Percentiles rank a stretch among this genome's conserved stretches.
phyloP scores from a whole-genome alignment of 2,888 invertebrate genomes.

The Xanthia togata region DNA sequence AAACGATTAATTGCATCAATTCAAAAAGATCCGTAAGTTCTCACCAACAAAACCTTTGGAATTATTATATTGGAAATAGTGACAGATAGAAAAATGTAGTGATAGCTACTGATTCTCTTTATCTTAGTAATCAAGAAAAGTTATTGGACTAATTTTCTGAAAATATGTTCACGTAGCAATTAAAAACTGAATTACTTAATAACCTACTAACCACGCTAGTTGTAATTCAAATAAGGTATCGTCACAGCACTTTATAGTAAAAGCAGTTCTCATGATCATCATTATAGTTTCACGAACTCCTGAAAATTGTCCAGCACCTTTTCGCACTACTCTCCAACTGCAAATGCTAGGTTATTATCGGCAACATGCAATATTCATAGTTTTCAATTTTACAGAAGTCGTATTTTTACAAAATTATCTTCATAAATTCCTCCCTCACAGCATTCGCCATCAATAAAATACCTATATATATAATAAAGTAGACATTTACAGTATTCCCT shows the following conservation, averaged over 20 bases:
- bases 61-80: not conserved
- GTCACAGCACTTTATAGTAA: not conserved
- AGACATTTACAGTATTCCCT: constrained; percentile 58
- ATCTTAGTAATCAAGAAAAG: not conserved
- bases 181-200: not conserved
- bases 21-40: too few relatives aligned
- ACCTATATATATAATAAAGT: constrained; percentile 37
- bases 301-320: not conserved
- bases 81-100: not conserved
- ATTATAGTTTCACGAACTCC: not conserved
- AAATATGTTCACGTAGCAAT: not conserved
- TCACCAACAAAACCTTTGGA: too few relatives aligned
- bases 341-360: not conserved
- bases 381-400: not conserved
- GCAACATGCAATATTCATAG: not conserved
- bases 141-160: not conserved
- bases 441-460: constrained; percentile 49
- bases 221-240: not conserved
- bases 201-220: not conserved
- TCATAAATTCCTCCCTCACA: constrained; percentile 7
- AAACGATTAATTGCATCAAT: not conserved
- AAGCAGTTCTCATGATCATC: not conserved
- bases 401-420: constrained; percentile 26
- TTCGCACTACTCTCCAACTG: not conserved
- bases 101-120: not conserved